Conservation (phyloP, 2,113 vertebrate genomes). For the Albula glossodonta region DNA sequence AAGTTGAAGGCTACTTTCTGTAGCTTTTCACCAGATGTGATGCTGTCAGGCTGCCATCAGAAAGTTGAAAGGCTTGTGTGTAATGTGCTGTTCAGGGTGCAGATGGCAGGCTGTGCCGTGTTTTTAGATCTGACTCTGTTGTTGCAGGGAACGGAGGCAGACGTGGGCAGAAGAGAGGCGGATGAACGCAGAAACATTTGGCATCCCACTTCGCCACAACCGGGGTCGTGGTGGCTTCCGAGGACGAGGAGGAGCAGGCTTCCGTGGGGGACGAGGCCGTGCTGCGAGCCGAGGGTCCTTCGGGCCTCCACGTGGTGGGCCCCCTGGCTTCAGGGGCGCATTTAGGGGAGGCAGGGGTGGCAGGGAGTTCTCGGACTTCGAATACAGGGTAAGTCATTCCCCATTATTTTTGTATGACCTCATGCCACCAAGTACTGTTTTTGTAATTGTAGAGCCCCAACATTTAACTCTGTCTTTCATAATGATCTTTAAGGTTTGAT, state of each 20-base stretch:
- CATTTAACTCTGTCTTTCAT: neutral
- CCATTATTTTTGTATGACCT: neutral
- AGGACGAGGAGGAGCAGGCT: constrained; percentile 78
- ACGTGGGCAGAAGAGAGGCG: constrained; percentile 92
- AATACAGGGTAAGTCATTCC: constrained; percentile 79
- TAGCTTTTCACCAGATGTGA: too few relatives aligned
- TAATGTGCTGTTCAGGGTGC: neutral
- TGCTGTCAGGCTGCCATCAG: neutral
- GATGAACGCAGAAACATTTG: constrained; percentile 89
- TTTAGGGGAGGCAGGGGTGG: constrained; percentile 86
- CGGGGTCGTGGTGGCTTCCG: constrained; percentile 84
- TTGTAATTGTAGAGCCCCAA: neutral
- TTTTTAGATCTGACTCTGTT: neutral
- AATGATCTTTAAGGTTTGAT: too few relatives aligned
- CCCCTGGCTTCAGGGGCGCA: constrained; percentile 77
- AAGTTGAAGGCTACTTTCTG: too few relatives aligned
- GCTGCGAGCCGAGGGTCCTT: constrained; percentile 74
- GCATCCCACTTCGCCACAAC: constrained; percentile 83
- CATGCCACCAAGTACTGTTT: neutral
- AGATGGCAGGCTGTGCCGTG: neutral
- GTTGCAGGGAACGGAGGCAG: constrained; percentile 81
- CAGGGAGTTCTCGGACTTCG: constrained; percentile 86
- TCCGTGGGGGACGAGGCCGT: constrained; percentile 81
- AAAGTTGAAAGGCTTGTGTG: neutral
- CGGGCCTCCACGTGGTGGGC: constrained; percentile 67